Evolutionary conservation across 2,888 invertebrate genomes (phyloP), one percentile per base, ranked within the genome.

Genomic region (Perizoma flavofasciatum): DNA sequence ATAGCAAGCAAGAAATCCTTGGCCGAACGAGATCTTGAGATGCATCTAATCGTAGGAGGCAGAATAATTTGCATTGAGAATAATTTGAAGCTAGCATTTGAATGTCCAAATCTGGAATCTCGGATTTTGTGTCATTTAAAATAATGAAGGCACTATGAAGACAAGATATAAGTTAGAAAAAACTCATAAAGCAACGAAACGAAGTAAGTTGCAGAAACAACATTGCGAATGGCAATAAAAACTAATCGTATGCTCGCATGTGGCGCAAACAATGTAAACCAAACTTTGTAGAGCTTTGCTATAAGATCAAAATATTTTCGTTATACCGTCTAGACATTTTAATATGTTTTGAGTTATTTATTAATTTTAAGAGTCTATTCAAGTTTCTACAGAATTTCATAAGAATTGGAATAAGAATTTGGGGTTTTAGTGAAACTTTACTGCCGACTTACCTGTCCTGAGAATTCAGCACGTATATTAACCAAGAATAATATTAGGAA

Each of bases 261-360:
- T 68, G 62, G 57, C 62, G 60, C 49, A 62, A 66, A 66, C 59
- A 64, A 52, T 54, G 50, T 53, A 54, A 63, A 64, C 49, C 43
- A 59, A 7, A 7, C 37, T 37, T 54, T 55, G 57, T 63, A 56
- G 8, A 52, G 43, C 59, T 53, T 57, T 58, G 56, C 61, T 63
- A 61, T 48, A 50, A 55, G 50, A 59, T 51, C 59, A 51, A 47
- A 44, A 11, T 35, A 45, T 46, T 56, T 45, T 56, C 33, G 35
- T 33, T 55, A 35, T 41, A 44, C 40, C 43, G 50, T 56, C 46
- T 57, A 41, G 49, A 56, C 51, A 43, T 47, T 57, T 41, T 22
- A 51, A 57, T 41, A 34, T 6, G 7, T n/a, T 49, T 35, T 44
- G 37, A 22, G 11, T 40, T 1, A 37, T 37, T 37, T 7, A 37